Percentiles rank a stretch among this genome's conserved stretches.
Conservation (phyloP, 1,140 invertebrate species). For the Ganaspis sp. region DNA sequence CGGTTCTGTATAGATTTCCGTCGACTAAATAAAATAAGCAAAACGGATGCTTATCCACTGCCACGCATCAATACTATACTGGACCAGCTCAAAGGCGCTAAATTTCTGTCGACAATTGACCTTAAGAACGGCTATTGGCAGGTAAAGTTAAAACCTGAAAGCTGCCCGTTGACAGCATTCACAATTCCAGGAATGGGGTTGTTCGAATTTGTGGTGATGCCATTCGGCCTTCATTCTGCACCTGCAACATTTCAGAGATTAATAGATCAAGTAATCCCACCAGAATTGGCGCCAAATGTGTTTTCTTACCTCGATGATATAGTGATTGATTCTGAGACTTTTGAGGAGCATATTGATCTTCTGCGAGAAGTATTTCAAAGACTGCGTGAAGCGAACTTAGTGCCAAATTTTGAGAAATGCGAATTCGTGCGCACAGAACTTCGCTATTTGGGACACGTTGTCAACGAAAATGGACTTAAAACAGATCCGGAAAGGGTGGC, state of each 20-base stretch:
- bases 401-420: slow-evolving; percentile 2
- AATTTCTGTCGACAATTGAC: slow-evolving; percentile 70
- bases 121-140: slow-evolving; percentile 67
- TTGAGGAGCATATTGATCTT: background rate
- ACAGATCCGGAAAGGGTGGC: background rate
- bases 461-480: background rate
- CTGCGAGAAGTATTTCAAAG: slow-evolving; percentile 21
- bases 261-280: slow-evolving; percentile 65
- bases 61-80: slow-evolving; percentile 49
- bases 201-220: slow-evolving; percentile 45
- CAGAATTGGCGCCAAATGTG: slow-evolving; percentile 44
- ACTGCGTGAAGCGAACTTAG: background rate
- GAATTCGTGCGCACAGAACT: slow-evolving; percentile 18
- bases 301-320: slow-evolving; percentile 68
- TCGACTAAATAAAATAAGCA: no score
- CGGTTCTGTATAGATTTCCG: background rate
- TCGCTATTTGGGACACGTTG: background rate
- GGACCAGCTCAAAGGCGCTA: slow-evolving; percentile 41
- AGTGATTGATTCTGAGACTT: background rate
- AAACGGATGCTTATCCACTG: no score
- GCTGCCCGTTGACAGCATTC: slow-evolving; percentile 52
- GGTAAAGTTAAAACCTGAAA: slow-evolving; percentile 46
- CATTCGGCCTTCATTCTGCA: slow-evolving; percentile 60
- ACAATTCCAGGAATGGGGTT: background rate
- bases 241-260: slow-evolving; percentile 63